Percentiles rank a stretch among this genome's conserved stretches.
Evolutionary conservation across 1,140 invertebrate genomes (phyloP).

Genomic region (Orussus abietinus): DNA sequence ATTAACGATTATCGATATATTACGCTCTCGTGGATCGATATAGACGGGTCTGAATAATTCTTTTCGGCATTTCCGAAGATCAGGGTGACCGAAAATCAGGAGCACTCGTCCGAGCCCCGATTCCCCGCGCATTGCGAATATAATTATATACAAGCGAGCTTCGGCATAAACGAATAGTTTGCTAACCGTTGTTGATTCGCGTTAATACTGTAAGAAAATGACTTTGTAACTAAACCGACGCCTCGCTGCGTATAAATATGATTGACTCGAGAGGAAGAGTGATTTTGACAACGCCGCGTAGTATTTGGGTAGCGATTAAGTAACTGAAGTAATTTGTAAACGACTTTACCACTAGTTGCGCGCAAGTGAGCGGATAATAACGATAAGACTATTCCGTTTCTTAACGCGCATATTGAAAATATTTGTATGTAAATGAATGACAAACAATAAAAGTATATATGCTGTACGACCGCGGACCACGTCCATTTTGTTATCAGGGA

Average conservation of each 20-base stretch:
- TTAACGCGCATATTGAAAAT: conserved; percentile 42
- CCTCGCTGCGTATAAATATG: conserved; percentile 14
- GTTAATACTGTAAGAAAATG: not conserved
- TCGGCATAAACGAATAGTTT: conserved; percentile 5
- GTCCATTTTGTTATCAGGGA: conserved; percentile 14
- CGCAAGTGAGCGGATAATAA: conserved; percentile 23
- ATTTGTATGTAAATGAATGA: conserved; percentile 52
- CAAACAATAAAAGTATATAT: conserved; percentile 44
- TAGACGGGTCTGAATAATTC: too few species aligned
- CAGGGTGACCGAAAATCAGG: too few species aligned
- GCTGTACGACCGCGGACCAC: conserved; percentile 27
- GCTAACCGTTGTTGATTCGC: conserved; percentile 7
- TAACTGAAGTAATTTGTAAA: conserved; percentile 24
- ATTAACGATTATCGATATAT: too few species aligned
- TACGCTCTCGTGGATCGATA: too few species aligned
- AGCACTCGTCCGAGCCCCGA: too few species aligned
- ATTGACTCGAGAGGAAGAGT: conserved; percentile 13
- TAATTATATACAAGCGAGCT: too few species aligned
- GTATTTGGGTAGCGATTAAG: conserved; percentile 21
- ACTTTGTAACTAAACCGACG: not conserved
- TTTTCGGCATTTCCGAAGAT: too few species aligned
- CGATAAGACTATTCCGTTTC: conserved; percentile 32
- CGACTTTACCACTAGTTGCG: conserved; percentile 23
- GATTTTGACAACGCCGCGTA: conserved; percentile 26
- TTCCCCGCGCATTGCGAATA: too few species aligned